Evolutionary conservation across 2,797 vertebrate genomes (phyloP).

Genomic region (Halcyon chelicuti): DNA sequence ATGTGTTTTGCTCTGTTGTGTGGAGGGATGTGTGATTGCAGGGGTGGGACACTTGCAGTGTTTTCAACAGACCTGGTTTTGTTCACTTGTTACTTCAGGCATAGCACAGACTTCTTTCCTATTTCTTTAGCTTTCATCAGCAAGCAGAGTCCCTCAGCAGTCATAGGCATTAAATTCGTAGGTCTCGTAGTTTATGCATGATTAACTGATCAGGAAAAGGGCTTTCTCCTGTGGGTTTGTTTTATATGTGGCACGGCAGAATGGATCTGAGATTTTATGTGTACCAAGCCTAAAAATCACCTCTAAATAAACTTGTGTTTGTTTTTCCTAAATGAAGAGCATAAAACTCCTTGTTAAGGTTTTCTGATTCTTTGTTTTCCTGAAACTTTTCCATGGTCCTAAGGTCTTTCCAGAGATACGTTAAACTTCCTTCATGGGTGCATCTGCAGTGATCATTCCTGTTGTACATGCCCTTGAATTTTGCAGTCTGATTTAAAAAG

Average conservation of each 20-base stretch:
- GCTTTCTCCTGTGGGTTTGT: background rate
- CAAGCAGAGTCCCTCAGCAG: background rate
- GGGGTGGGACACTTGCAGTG: background rate
- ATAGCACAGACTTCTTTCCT: background rate
- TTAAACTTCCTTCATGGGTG: background rate
- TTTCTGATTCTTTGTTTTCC: background rate
- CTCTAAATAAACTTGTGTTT: background rate
- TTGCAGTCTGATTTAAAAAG: background rate
- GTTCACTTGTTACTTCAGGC: background rate
- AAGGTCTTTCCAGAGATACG: background rate
- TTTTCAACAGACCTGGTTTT: background rate
- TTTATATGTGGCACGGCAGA: background rate
- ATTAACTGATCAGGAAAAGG: background rate
- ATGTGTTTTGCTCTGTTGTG: rapidly evolving
- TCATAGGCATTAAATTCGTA: background rate
- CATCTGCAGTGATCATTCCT: background rate
- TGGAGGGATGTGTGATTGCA: background rate
- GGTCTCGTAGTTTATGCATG: background rate
- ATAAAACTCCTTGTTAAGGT: background rate
- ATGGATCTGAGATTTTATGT: background rate
- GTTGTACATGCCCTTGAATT: background rate
- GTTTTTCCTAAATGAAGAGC: background rate
- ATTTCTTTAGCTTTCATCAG: background rate
- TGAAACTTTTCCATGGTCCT: background rate
- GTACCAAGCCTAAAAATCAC: background rate